These are phyloP conservation scores for Schmidtea mediterranea DNA, from an alignment of 1,140 invertebrate species.

Conservation along the genomic window DNA sequence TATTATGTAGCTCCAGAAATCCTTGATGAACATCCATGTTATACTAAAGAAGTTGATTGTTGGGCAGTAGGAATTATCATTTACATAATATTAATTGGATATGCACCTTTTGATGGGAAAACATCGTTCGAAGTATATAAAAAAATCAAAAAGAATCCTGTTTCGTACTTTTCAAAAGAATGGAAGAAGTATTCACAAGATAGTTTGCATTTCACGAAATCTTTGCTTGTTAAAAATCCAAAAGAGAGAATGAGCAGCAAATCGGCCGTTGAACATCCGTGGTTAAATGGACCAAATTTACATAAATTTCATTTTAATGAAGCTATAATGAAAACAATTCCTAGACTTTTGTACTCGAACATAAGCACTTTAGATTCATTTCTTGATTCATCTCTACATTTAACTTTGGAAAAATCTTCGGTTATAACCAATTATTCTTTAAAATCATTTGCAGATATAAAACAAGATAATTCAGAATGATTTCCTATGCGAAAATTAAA, in stretches of 20 bases:
- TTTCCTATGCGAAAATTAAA: too few species aligned
- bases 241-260: constrained; percentile 48
- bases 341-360: too few species aligned
- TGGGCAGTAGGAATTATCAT: constrained; percentile 52
- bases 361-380: too few species aligned
- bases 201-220: constrained; percentile 52
- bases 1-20: constrained; percentile 44
- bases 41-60: constrained; percentile 37
- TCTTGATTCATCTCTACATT: too few species aligned
- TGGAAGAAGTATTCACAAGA: too few species aligned
- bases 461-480: too few species aligned
- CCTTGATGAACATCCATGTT: constrained; percentile 31
- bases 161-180: too few species aligned
- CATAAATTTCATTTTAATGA: too few species aligned
- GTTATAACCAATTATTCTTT: too few species aligned
- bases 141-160: constrained; percentile 33
- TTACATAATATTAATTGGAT: constrained; percentile 45
- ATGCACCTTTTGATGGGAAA: constrained; percentile 48
- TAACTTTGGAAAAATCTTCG: too few species aligned
- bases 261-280: constrained; percentile 72
- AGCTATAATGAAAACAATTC: too few species aligned
- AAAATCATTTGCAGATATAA: too few species aligned
- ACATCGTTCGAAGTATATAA: constrained; percentile 34
- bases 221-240: constrained; percentile 91
- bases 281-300: constrained; percentile 93